Percentiles rank a stretch among this genome's conserved stretches.
These are phyloP conservation scores for Zosterops lateralis DNA, from an alignment of 2,113 vertebrate species.

Conservation along the genomic window DNA sequence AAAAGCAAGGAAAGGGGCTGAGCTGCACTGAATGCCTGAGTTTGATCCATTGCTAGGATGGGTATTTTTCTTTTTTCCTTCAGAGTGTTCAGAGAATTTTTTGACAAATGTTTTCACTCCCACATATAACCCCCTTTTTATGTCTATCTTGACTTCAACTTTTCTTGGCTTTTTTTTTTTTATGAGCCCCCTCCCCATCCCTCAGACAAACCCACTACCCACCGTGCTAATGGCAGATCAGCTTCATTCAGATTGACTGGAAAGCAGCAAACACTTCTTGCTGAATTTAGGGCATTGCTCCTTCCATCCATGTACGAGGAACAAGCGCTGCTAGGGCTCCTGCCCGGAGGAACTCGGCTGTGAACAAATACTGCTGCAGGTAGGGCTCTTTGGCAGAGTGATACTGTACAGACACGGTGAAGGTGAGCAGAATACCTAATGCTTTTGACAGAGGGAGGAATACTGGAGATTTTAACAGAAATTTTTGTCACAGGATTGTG, in stretches of 20 bases:
- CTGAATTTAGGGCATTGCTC: neutral
- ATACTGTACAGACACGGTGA: accelerated
- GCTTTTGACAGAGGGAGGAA: neutral
- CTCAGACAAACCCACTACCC: neutral
- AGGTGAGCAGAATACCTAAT: neutral
- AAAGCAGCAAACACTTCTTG: neutral
- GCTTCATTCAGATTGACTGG: neutral
- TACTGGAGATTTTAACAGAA: neutral
- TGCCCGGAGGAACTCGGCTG: accelerated
- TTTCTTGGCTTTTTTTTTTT: neutral
- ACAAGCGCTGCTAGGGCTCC: neutral
- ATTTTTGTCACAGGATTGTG: neutral
- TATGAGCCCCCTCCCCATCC: neutral
- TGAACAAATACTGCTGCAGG: neutral
- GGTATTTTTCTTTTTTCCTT: neutral
- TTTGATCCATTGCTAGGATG: neutral
- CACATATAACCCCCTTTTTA: neutral
- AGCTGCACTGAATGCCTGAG: neutral
- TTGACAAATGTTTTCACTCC: neutral
- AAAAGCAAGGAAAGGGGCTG: neutral
- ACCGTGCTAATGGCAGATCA: accelerated
- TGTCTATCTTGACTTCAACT: accelerated
- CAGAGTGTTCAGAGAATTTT: neutral
- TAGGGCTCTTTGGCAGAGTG: neutral
- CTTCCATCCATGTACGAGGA: neutral